These are phyloP conservation scores for Sitta europaea DNA, from an alignment of 2,113 vertebrate species.

Conservation along the genomic window DNA sequence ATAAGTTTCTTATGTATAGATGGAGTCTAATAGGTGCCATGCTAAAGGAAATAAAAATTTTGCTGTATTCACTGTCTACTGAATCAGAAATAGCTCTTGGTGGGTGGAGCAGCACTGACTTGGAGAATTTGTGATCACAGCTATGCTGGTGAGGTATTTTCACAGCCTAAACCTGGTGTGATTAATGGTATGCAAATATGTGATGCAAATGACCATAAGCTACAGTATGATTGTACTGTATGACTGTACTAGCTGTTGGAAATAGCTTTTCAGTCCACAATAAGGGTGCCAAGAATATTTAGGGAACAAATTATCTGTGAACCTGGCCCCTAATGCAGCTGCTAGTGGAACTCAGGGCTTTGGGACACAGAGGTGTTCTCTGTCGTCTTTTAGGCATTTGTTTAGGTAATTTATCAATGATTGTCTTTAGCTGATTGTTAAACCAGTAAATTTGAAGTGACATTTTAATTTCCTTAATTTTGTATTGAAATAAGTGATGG, in stretches of 20 bases:
- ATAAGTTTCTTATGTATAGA: not conserved
- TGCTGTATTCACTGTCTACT: not conserved
- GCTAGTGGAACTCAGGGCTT: not conserved
- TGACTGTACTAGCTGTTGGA: not conserved
- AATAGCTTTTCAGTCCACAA: not conserved
- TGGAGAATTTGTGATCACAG: not conserved
- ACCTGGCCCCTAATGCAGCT: accelerated
- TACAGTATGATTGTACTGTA: not conserved
- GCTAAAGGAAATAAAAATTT: not conserved
- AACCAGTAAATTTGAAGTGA: not conserved
- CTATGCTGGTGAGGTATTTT: not conserved
- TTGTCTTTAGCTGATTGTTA: not conserved
- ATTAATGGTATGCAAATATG: not conserved
- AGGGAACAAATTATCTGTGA: not conserved
- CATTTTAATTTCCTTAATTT: not conserved
- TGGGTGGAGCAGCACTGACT: not conserved
- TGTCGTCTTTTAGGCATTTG: not conserved
- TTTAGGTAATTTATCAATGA: not conserved
- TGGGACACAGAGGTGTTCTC: not conserved
- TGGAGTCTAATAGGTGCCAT: not conserved
- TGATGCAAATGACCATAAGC: not conserved
- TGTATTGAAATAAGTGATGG: not conserved
- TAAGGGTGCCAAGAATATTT: not conserved
- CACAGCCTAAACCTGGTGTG: not conserved
- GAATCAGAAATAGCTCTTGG: not conserved